Percentiles rank a stretch among this genome's conserved stretches.
Conservation (phyloP, 2,113 vertebrate genomes). For the Pseudois nayaur region DNA sequence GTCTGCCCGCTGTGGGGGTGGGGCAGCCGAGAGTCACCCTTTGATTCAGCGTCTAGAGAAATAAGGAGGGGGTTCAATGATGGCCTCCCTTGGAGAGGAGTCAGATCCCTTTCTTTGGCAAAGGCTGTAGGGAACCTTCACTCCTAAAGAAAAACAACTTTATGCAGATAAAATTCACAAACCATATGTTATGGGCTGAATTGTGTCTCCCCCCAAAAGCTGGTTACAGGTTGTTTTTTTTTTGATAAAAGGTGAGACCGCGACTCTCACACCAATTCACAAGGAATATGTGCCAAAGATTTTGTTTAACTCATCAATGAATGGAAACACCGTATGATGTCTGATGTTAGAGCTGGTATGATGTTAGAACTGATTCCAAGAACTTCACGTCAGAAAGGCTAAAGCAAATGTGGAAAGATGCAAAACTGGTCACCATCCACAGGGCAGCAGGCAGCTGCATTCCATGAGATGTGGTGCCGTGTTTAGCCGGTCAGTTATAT, state of each 20-base stretch:
- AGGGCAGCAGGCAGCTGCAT: fast-evolving
- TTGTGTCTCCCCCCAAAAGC: not conserved
- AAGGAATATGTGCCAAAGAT: not conserved
- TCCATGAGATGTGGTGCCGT: not conserved
- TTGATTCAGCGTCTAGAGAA: not conserved
- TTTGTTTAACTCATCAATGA: not conserved
- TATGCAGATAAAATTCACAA: not conserved
- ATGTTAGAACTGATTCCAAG: no score
- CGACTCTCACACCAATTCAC: not conserved
- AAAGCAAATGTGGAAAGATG: fast-evolving
- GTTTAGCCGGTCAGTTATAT: not conserved
- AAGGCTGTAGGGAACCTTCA: not conserved
- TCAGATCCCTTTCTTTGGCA: not conserved
- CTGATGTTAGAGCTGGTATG: not conserved
- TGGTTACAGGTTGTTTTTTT: not conserved
- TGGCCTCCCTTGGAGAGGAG: not conserved
- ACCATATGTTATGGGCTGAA: not conserved
- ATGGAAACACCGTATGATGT: fast-evolving
- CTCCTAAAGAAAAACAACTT: not conserved
- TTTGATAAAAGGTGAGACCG: not conserved
- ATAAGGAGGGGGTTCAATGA: not conserved
- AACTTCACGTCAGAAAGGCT: not conserved
- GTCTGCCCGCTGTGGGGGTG: not conserved
- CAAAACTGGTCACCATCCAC: no score
- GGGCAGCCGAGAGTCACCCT: no score